These are phyloP conservation scores for Chaetura pelagica DNA, from an alignment of 2,113 vertebrate genomes.

Conservation along the genomic window DNA sequence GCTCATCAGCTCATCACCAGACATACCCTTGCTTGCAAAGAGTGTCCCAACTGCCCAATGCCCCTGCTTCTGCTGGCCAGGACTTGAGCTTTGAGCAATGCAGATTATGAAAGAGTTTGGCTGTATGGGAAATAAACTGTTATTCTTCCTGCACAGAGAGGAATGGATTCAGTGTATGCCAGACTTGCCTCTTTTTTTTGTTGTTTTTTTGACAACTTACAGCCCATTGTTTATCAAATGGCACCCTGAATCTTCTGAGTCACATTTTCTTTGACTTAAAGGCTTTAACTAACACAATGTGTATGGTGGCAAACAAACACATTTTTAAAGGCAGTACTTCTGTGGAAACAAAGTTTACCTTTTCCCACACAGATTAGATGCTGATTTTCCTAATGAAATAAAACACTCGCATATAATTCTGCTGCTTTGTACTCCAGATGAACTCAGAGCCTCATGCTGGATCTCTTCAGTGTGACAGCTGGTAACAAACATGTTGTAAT, in stretches of 20 bases:
- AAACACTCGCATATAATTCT: background rate
- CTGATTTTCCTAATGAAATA: background rate
- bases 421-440: background rate
- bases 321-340: background rate
- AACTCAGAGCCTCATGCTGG: background rate
- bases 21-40: background rate
- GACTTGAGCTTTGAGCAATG: background rate
- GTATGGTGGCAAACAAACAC: background rate
- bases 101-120: constrained; percentile 23
- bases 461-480: background rate
- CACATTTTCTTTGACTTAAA: constrained; percentile 13
- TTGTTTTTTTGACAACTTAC: background rate
- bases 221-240: constrained; percentile 36
- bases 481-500: background rate
- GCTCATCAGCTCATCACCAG: background rate
- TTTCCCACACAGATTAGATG: background rate
- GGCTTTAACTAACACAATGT: background rate
- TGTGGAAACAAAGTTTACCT: background rate
- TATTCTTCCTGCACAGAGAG: constrained; percentile 51
- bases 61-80: background rate
- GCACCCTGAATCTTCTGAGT: background rate
- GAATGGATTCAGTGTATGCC: constrained; percentile 20
- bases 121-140: background rate
- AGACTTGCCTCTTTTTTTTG: background rate
- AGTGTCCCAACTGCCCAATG: accelerated